phyloP scores from a whole-genome alignment of 2,888 invertebrate genomes.

The Sipunculus nudus region DNA sequence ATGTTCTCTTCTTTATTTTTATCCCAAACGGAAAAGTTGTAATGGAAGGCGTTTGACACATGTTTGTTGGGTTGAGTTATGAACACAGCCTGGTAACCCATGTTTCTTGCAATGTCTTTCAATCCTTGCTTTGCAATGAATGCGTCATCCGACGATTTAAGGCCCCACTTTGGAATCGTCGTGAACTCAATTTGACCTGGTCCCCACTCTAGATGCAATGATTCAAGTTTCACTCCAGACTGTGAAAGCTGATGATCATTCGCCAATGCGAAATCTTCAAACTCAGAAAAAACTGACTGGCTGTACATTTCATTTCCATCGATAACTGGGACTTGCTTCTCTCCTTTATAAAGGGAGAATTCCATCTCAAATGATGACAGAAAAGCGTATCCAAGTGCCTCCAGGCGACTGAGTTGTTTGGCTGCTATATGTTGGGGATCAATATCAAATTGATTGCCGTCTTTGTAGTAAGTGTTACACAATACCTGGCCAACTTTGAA shows the following conservation, averaged over 20 bases:
- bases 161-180: constrained; percentile 21
- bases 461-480: constrained; percentile 11
- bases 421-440: constrained; percentile 27
- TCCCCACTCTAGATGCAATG: constrained; percentile 23
- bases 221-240: constrained; percentile 15
- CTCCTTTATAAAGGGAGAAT: constrained; percentile 19
- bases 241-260: no score
- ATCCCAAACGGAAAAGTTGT: constrained; percentile 39
- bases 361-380: constrained; percentile 33
- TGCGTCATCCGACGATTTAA: constrained; percentile 28
- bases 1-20: constrained; percentile 11
- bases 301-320: no score
- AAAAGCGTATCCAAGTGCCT: constrained; percentile 3
- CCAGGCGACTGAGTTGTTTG: constrained; percentile 18
- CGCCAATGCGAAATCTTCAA: no score
- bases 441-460: constrained; percentile 10
- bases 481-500: constrained; percentile 11
- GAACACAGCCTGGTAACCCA: constrained; percentile 27
- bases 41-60: constrained; percentile 29
- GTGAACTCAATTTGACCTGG: constrained; percentile 36
- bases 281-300: no score
- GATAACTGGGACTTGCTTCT: no score
- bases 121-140: constrained; percentile 28
- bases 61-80: constrained; percentile 29
- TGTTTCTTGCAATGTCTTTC: constrained; percentile 27